Percentiles rank a stretch among this genome's conserved stretches.
Conservation (phyloP, 2,113 vertebrate species). For the Chaetodon auriga region DNA sequence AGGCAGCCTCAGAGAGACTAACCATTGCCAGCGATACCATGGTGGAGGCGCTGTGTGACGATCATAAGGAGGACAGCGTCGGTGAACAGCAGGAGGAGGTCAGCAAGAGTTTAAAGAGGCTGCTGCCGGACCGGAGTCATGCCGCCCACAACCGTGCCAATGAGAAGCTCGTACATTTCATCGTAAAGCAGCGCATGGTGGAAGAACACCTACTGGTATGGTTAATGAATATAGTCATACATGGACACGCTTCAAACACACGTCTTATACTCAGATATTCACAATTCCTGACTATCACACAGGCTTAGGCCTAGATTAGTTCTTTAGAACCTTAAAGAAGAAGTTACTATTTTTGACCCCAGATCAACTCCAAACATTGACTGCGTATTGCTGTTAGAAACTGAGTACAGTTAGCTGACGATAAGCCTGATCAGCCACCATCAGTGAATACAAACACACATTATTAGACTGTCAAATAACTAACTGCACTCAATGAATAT, state of each 20-base stretch:
- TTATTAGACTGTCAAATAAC: too few species aligned
- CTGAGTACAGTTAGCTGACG: too few species aligned
- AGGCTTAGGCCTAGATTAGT: too few species aligned
- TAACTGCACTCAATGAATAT: too few species aligned
- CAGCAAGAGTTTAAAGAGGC: constrained; percentile 78
- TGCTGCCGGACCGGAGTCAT: constrained; percentile 91
- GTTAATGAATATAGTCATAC: neutral
- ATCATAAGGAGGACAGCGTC: constrained; percentile 39
- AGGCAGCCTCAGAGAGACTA: constrained; percentile 72
- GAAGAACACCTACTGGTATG: constrained; percentile 89
- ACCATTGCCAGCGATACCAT: constrained; percentile 75
- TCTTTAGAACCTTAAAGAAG: too few species aligned
- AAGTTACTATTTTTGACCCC: too few species aligned
- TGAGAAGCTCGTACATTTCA: constrained; percentile 91
- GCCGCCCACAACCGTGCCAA: constrained; percentile 92
- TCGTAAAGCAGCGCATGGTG: constrained; percentile 88
- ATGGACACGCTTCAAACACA: too few species aligned
- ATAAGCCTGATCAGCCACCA: too few species aligned
- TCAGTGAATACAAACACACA: too few species aligned
- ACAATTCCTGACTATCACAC: neutral
- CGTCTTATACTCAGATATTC: neutral
- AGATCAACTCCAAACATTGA: too few species aligned
- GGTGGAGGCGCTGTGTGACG: constrained; percentile 54
- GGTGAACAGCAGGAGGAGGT: constrained; percentile 68
- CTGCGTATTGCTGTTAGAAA: too few species aligned